These are phyloP conservation scores for Sorex araneus DNA, from an alignment of 2,113 vertebrate genomes.

Conservation along the genomic window DNA sequence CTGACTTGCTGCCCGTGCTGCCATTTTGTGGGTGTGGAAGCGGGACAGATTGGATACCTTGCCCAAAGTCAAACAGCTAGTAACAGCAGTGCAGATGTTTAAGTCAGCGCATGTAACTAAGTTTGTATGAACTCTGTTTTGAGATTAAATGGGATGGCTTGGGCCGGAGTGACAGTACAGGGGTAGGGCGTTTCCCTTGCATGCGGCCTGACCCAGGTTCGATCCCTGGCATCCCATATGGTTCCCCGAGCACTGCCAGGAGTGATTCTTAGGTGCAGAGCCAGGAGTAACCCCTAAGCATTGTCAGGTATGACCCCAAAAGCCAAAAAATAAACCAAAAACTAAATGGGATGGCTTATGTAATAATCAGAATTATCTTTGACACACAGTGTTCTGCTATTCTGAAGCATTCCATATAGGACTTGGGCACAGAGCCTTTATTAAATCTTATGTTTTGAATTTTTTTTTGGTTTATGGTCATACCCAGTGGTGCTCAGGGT, in stretches of 20 bases:
- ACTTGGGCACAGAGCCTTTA: constrained; percentile 38
- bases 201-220: too few relatives aligned
- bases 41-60: constrained; percentile 16
- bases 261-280: too few relatives aligned
- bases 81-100: constrained; percentile 42
- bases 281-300: too few relatives aligned
- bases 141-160: constrained; percentile 50
- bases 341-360: constrained; percentile 31
- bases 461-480: too few relatives aligned
- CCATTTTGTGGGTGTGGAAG: constrained; percentile 41
- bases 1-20: constrained; percentile 46
- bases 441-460: constrained; percentile 11
- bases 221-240: too few relatives aligned
- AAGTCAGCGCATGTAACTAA: constrained; percentile 31
- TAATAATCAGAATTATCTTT: constrained; percentile 34
- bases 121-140: constrained; percentile 47
- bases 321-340: too few relatives aligned
- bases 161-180: too few relatives aligned
- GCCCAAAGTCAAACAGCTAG: constrained; percentile 39
- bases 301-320: too few relatives aligned
- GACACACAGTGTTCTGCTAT: not conserved
- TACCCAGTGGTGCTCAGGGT: too few relatives aligned
- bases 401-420: constrained; percentile 54
- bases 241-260: too few relatives aligned
- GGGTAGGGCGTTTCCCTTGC: too few relatives aligned